Percentiles rank a stretch among this genome's conserved stretches.
These are phyloP conservation scores for Rana temporaria DNA, from an alignment of 2,113 vertebrate genomes.

Conservation along the genomic window DNA sequence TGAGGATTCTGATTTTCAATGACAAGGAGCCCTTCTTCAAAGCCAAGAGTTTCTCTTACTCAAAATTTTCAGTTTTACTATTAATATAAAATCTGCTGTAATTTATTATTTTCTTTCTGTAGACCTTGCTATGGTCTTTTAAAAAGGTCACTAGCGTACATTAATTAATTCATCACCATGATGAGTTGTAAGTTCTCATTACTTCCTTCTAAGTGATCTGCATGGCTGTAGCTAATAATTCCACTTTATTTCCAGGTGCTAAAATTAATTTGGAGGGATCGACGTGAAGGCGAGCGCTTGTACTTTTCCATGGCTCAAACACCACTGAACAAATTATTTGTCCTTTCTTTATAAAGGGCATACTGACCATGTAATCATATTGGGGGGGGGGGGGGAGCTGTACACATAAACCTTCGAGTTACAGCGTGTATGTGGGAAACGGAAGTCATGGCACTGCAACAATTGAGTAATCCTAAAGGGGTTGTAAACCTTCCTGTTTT, in stretches of 20 bases:
- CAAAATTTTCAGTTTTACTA: too few species aligned
- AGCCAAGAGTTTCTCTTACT: too few species aligned
- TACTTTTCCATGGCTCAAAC: not conserved
- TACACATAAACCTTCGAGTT: not conserved
- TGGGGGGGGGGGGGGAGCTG: not conserved
- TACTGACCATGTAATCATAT: not conserved
- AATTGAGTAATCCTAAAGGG: too few species aligned
- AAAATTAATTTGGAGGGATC: not conserved
- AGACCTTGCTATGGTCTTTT: not conserved
- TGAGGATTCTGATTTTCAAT: too few species aligned
- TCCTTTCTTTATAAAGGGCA: not conserved
- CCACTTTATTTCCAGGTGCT: slow-evolving; percentile 15
- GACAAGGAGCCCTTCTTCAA: too few species aligned
- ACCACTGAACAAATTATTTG: not conserved
- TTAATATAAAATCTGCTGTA: too few species aligned
- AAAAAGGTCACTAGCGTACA: not conserved
- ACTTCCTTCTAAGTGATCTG: not conserved
- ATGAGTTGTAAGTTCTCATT: not conserved
- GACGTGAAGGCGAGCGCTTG: not conserved
- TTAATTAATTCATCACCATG: not conserved
- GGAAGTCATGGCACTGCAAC: not conserved
- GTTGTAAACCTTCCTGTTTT: too few species aligned
- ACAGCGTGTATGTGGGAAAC: not conserved
- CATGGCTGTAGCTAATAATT: not conserved
- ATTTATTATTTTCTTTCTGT: not conserved